Conservation (phyloP, 2,797 vertebrate species). For the Siniperca scherzeri region DNA sequence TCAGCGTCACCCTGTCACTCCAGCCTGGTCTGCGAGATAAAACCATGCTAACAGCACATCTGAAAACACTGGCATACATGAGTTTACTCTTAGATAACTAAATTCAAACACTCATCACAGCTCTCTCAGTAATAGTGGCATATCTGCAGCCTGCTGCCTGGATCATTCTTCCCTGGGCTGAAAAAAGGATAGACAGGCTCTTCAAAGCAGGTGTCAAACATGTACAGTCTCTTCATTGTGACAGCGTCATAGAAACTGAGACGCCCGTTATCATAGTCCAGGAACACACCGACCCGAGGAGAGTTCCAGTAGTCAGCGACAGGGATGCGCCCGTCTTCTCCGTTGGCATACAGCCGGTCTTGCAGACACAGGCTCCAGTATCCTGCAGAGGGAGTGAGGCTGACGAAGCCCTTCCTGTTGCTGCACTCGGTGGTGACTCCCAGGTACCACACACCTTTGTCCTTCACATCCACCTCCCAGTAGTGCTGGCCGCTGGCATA, state of each 20-base stretch:
- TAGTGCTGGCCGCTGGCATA: conserved; percentile 88
- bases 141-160: conserved; percentile 86
- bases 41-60: conserved; percentile 16
- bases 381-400: conserved; percentile 82
- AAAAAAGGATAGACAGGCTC: conserved; percentile 88
- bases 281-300: conserved; percentile 85
- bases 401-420: conserved; percentile 89
- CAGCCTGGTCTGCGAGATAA: conserved; percentile 16
- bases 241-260: conserved; percentile 88
- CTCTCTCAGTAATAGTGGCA: conserved; percentile 87
- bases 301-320: conserved; percentile 89
- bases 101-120: not conserved
- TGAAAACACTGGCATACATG: conserved; percentile 15
- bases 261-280: conserved; percentile 87
- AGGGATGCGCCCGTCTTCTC: conserved; percentile 84
- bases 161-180: conserved; percentile 88
- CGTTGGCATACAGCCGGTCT: conserved; percentile 88
- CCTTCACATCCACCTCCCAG: conserved; percentile 89
- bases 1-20: conserved; percentile 4
- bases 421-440: conserved; percentile 87
- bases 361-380: conserved; percentile 89
- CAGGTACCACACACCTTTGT: conserved; percentile 90
- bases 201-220: conserved; percentile 85
- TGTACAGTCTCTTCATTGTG: conserved; percentile 87
- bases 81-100: not conserved